Conservation (phyloP, 2,113 vertebrate species). For the Onychorhynchus coronatus region DNA sequence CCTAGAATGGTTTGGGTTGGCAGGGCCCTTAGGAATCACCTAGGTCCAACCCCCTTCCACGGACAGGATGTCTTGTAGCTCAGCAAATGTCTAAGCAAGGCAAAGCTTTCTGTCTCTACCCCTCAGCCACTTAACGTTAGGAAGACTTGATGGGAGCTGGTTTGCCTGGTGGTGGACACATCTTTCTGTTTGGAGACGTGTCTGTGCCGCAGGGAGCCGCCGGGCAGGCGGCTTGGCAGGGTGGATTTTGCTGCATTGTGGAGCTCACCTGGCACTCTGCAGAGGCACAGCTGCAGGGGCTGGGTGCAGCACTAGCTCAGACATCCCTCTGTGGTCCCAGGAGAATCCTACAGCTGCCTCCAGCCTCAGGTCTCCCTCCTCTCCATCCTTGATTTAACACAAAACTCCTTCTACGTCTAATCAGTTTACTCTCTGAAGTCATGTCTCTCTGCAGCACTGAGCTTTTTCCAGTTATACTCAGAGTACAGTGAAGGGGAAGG, state of each 20-base stretch:
- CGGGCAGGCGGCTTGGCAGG: neutral
- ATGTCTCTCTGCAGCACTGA: conserved; percentile 33
- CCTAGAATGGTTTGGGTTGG: neutral
- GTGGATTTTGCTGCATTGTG: neutral
- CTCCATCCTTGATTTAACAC: neutral
- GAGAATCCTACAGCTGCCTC: neutral
- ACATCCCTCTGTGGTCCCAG: neutral
- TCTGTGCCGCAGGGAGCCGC: neutral
- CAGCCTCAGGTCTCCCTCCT: neutral
- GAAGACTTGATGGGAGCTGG: neutral
- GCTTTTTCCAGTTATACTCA: conserved; percentile 6
- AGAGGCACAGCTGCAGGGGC: neutral
- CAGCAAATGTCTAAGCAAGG: neutral
- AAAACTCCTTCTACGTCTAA: neutral
- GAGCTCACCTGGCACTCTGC: neutral
- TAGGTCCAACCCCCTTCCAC: neutral
- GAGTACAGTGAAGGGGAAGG: neutral
- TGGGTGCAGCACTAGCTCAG: neutral
- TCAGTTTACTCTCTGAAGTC: neutral
- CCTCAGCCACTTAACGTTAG: rapidly evolving
- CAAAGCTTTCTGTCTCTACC: neutral
- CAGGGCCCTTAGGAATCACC: no score
- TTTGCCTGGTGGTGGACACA: rapidly evolving
- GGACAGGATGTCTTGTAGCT: neutral
- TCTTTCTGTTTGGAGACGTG: neutral